Evolutionary conservation across 1,140 invertebrate species (phyloP).

Genomic region (Drosophila saltans): DNA sequence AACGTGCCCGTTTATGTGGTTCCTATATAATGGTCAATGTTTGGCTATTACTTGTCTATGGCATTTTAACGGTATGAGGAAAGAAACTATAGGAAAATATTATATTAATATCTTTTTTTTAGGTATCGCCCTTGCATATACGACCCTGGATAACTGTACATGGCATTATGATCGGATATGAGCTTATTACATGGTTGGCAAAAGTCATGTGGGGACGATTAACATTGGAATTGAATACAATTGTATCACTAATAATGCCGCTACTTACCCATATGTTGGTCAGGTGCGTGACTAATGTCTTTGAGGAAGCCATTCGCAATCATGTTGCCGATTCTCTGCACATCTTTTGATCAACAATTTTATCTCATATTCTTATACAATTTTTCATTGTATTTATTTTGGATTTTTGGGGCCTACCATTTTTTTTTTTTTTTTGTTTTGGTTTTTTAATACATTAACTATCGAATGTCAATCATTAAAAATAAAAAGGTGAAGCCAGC

Average conservation of each 20-base stretch:
- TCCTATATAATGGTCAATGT: not conserved
- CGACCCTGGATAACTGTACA: constrained; percentile 31
- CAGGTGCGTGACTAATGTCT: constrained; percentile 35
- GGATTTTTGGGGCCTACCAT: not conserved
- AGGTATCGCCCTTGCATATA: constrained; percentile 21
- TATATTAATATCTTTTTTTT: not conserved
- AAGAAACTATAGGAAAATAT: too few relatives aligned
- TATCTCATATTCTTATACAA: not conserved
- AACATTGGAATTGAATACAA: not conserved
- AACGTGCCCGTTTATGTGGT: constrained; percentile 15
- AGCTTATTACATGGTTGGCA: constrained; percentile 12
- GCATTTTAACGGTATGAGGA: constrained; percentile 19
- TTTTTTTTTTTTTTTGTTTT: not conserved
- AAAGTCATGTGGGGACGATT: constrained; percentile 2
- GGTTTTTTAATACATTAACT: not conserved
- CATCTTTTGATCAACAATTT: constrained; percentile 8
- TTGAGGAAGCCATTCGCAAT: constrained; percentile 34
- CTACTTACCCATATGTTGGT: constrained; percentile 31
- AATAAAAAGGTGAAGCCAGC: constrained; percentile 56
- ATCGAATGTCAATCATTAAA: constrained; percentile 57
- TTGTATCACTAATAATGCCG: constrained; percentile 13
- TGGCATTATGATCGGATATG: constrained; percentile 4
- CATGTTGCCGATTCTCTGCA: constrained; percentile 16
- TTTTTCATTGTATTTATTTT: not conserved
- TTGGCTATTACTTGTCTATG: constrained; percentile 42